Conservation (phyloP, 2,888 invertebrate genomes). For the Dryomyza anilis region DNA sequence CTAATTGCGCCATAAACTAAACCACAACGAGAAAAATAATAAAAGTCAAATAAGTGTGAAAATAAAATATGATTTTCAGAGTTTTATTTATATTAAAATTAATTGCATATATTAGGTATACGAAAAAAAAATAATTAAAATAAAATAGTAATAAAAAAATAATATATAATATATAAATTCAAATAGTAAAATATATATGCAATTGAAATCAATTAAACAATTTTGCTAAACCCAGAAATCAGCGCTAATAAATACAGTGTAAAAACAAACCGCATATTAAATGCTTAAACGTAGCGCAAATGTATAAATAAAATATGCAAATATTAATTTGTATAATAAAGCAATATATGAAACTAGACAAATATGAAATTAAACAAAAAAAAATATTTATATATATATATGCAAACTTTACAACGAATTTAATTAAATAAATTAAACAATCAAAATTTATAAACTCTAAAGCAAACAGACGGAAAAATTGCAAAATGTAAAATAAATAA, state of each 20-base stretch:
- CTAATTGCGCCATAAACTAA: too few relatives aligned
- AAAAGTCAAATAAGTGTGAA: too few relatives aligned
- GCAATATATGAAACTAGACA: too few relatives aligned
- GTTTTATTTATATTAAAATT: too few relatives aligned
- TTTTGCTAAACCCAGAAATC: background rate
- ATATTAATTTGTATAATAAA: too few relatives aligned
- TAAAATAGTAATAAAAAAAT: too few relatives aligned
- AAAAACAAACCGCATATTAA: slow-evolving; percentile 12
- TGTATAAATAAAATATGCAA: too few relatives aligned
- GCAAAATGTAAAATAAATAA: background rate
- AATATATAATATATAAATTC: too few relatives aligned
- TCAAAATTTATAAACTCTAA: background rate
- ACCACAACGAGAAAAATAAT: too few relatives aligned
- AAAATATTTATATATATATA: background rate
- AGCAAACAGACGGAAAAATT: background rate
- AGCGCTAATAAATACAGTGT: background rate
- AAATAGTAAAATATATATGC: background rate
- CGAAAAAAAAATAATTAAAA: too few relatives aligned
- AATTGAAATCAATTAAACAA: slow-evolving; percentile 1
- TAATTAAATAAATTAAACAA: slow-evolving; percentile 1
- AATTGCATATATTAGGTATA: too few relatives aligned
- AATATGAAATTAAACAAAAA: slow-evolving; percentile 11
- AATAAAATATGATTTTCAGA: too few relatives aligned
- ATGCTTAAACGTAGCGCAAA: background rate
- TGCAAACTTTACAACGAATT: background rate